These are phyloP conservation scores for Drosophila guanche DNA, from an alignment of 1,140 invertebrate species.

Conservation along the genomic window DNA sequence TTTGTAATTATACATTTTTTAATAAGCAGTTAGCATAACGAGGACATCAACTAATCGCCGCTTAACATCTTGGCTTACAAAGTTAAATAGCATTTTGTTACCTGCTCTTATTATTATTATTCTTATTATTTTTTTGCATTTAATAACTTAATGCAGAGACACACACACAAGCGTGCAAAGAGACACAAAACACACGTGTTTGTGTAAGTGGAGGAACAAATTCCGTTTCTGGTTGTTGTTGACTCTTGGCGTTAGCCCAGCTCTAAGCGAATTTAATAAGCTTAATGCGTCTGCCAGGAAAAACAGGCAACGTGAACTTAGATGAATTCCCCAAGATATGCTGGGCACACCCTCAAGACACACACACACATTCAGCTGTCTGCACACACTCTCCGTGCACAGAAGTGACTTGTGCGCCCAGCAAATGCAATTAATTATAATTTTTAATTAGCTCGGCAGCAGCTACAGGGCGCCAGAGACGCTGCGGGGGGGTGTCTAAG, in stretches of 20 bases:
- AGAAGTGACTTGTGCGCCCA: constrained; percentile 63
- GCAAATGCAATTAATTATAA: constrained; percentile 80
- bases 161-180: neutral
- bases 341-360: constrained; percentile 70
- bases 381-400: constrained; percentile 7
- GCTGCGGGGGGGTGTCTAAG: neutral
- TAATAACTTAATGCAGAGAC: constrained; percentile 74
- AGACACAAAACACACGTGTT: constrained; percentile 6
- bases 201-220: constrained; percentile 2
- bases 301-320: constrained; percentile 63
- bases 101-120: constrained; percentile 19
- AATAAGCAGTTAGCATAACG: constrained; percentile 74
- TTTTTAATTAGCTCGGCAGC: constrained; percentile 75
- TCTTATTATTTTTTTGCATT: constrained; percentile 37
- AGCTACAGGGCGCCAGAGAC: constrained; percentile 44
- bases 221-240: constrained; percentile 36
- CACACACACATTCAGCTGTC: constrained; percentile 29
- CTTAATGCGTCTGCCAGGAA: constrained; percentile 69
- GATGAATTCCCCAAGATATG: constrained; percentile 81
- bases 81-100: constrained; percentile 53
- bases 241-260: constrained; percentile 18
- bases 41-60: constrained; percentile 69
- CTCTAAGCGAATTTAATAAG: constrained; percentile 72
- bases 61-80: constrained; percentile 71
- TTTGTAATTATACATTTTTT: constrained; percentile 69